Evolutionary conservation across 2,113 vertebrate genomes (phyloP).

Genomic region (Crotalus helleri): DNA sequence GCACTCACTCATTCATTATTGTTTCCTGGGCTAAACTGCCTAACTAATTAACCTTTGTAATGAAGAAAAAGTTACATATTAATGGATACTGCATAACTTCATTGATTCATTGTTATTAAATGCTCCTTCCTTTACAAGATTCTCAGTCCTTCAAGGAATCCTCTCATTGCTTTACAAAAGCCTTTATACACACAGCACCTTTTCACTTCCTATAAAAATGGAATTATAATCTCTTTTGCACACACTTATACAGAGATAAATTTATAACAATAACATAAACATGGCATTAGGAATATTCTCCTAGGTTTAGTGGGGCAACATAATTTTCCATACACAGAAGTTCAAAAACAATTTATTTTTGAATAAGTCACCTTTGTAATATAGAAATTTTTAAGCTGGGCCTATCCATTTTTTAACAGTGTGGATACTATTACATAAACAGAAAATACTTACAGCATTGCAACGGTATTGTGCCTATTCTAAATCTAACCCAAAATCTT

Average conservation of each 20-base stretch:
- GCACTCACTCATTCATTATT: conserved; percentile 38
- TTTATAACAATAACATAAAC: neutral
- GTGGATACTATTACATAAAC: neutral
- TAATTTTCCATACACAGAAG: neutral
- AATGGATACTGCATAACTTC: conserved; percentile 42
- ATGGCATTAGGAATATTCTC: neutral
- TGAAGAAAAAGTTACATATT: conserved; percentile 48
- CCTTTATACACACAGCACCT: neutral
- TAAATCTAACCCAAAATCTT: neutral
- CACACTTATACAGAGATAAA: accelerated
- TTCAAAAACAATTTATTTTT: neutral
- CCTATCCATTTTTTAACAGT: neutral
- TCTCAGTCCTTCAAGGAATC: conserved; percentile 10
- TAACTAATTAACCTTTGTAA: conserved; percentile 63
- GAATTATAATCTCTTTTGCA: neutral
- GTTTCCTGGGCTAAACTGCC: conserved; percentile 54
- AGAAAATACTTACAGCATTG: neutral
- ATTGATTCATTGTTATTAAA: conserved; percentile 41
- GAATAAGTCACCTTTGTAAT: neutral
- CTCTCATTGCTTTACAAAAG: conserved; percentile 5
- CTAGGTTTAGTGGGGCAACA: neutral
- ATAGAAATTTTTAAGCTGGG: neutral
- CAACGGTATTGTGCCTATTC: neutral
- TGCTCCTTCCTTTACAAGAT: conserved; percentile 40
- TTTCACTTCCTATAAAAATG: neutral